These are phyloP conservation scores for Parus major DNA, from an alignment of 2,113 vertebrate genomes.

Conservation along the genomic window DNA sequence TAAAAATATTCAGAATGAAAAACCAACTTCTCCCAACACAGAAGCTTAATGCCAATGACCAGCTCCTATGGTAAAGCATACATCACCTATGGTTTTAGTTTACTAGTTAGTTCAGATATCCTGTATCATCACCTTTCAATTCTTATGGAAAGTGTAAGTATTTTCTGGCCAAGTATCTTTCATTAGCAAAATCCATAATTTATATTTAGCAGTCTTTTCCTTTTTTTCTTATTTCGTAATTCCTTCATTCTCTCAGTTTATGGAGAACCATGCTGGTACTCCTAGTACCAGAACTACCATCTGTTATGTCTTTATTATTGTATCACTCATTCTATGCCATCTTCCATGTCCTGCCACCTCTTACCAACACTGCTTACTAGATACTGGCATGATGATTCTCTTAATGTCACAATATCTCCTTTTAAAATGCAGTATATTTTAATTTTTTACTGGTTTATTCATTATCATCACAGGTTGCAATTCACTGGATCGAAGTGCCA, in stretches of 20 bases:
- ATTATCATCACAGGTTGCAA: background rate
- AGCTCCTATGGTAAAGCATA: background rate
- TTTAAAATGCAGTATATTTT: background rate
- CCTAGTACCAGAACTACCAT: slow-evolving; percentile 56
- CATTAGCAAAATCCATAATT: background rate
- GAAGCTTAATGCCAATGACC: background rate
- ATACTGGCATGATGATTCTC: background rate
- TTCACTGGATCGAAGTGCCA: background rate
- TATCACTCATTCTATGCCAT: slow-evolving; percentile 2
- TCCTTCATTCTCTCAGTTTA: background rate
- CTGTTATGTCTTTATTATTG: slow-evolving; percentile 52
- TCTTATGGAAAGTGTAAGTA: background rate
- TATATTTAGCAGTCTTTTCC: background rate
- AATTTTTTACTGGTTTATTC: background rate
- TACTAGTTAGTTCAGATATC: background rate
- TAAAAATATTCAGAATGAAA: background rate
- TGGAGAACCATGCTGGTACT: background rate
- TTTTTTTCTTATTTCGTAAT: background rate
- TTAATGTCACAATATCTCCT: background rate
- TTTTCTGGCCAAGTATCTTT: background rate
- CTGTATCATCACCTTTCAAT: background rate
- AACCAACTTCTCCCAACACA: background rate
- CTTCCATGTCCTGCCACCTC: slow-evolving; percentile 33
- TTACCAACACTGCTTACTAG: slow-evolving; percentile 28
- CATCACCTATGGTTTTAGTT: background rate